Evolutionary conservation across 2,888 invertebrate genomes (phyloP).

Genomic region (Leptinotarsa tumamoca): DNA sequence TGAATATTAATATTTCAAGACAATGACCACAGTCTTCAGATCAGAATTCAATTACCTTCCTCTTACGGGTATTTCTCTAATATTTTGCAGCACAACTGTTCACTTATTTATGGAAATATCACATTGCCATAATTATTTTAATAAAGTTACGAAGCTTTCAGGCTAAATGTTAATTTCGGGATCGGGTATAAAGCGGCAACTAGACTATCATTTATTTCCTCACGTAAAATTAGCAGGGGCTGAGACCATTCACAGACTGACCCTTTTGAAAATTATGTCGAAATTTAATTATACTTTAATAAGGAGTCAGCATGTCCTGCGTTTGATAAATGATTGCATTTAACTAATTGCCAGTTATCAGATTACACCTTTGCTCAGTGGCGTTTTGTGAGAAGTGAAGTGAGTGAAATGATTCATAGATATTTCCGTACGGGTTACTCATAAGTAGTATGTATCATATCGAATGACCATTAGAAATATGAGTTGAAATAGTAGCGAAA

Average conservation of each 20-base stretch:
- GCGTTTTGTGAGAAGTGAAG: slow-evolving; percentile 1
- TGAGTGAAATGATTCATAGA: background rate
- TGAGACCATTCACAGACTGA: slow-evolving; percentile 53
- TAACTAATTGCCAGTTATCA: slow-evolving; percentile 66
- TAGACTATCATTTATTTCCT: slow-evolving; percentile 50
- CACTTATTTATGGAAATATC: slow-evolving; percentile 32
- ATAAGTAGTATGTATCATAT: too few species aligned
- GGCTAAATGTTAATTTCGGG: slow-evolving; percentile 43
- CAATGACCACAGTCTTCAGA: background rate
- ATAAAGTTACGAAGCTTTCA: slow-evolving; percentile 48
- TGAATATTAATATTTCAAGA: too few species aligned
- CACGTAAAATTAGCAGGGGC: slow-evolving; percentile 49
- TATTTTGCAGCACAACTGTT: slow-evolving; percentile 11
- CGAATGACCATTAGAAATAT: too few species aligned
- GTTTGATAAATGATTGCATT: slow-evolving; percentile 66
- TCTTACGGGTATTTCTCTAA: background rate
- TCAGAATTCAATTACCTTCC: background rate
- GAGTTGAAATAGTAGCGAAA: too few species aligned
- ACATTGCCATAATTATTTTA: slow-evolving; percentile 43
- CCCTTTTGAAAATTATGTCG: slow-evolving; percentile 62
- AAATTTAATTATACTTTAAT: slow-evolving; percentile 66
- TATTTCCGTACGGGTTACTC: background rate
- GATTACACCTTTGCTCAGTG: slow-evolving; percentile 61
- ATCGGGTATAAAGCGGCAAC: slow-evolving; percentile 43
- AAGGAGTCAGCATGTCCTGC: slow-evolving; percentile 58